Evolutionary conservation across 2,888 invertebrate genomes (phyloP).

Genomic region (Meandrusa payeni): DNA sequence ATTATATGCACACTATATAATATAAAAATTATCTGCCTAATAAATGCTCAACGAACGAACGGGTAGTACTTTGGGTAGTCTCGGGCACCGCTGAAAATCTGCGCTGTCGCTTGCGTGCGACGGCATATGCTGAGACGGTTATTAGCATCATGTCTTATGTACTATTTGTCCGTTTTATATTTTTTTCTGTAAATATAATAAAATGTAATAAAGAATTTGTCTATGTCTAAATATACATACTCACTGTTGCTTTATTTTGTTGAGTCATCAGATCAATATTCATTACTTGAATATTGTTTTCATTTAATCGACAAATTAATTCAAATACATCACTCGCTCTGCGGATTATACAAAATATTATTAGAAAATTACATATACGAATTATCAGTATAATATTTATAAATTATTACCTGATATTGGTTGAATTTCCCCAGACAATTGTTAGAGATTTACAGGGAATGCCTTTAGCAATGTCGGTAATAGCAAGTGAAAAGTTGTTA

Average conservation of each 20-base stretch:
- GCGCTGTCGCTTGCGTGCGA: too few species aligned
- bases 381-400: slow-evolving; percentile 22
- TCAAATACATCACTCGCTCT: slow-evolving; percentile 54
- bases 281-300: slow-evolving; percentile 55
- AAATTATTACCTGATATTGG: slow-evolving; percentile 62
- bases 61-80: too few species aligned
- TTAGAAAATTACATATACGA: not conserved
- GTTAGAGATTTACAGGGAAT: slow-evolving; percentile 57
- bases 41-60: too few species aligned
- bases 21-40: not conserved
- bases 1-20: too few species aligned
- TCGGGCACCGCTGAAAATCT: too few species aligned
- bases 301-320: slow-evolving; percentile 47
- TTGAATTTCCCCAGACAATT: slow-evolving; percentile 64
- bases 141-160: too few species aligned
- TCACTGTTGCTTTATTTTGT: slow-evolving; percentile 56
- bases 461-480: slow-evolving; percentile 66
- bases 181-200: too few species aligned
- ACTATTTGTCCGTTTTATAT: too few species aligned
- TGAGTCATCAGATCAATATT: slow-evolving; percentile 54
- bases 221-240: too few species aligned
- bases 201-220: too few species aligned
- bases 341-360: slow-evolving; percentile 25
- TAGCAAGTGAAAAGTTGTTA: slow-evolving; percentile 54
- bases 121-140: too few species aligned